A percentile compares a stretch with the other conserved stretches of the same genome.
These are phyloP conservation scores for Idris sp. DNA, from an alignment of 1,140 invertebrate genomes.

Conservation along the genomic window DNA sequence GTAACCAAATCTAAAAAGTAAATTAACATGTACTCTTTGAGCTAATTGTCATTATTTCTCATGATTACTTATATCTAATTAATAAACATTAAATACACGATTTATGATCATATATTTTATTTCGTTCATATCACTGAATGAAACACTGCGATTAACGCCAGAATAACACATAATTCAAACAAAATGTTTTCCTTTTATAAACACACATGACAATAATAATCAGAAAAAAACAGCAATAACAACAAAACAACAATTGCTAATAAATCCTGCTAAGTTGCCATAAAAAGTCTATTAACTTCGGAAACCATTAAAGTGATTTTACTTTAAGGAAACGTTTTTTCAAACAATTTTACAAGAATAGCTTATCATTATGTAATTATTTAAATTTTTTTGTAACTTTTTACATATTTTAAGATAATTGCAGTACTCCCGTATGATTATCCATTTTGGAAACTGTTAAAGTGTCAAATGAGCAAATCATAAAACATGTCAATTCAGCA, in stretches of 20 bases:
- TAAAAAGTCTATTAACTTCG: conserved; percentile 13
- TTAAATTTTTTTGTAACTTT: conserved; percentile 8
- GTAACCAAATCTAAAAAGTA: no score
- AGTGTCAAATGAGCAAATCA: conserved; percentile 4
- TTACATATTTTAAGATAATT: conserved; percentile 9
- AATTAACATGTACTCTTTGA: no score
- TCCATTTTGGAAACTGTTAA: conserved; percentile 3
- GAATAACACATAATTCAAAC: neutral
- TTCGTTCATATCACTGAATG: neutral
- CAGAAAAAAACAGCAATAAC: no score
- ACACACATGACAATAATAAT: conserved; percentile 2
- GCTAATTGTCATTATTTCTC: no score
- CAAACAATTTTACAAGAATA: conserved; percentile 10
- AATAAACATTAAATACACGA: conserved; percentile 1
- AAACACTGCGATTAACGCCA: conserved; percentile 4
- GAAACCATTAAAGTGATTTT: conserved; percentile 1
- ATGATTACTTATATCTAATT: no score
- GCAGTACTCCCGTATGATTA: neutral
- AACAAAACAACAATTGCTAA: neutral
- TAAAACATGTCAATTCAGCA: conserved; percentile 25
- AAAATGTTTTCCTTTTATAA: neutral
- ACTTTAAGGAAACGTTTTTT: conserved; percentile 19
- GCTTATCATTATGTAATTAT: conserved; percentile 16
- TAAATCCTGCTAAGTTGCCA: conserved; percentile 3
- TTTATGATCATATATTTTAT: conserved; percentile 24